phyloP scores from a whole-genome alignment of 2,888 invertebrate species.

The Sinelater perroti region DNA sequence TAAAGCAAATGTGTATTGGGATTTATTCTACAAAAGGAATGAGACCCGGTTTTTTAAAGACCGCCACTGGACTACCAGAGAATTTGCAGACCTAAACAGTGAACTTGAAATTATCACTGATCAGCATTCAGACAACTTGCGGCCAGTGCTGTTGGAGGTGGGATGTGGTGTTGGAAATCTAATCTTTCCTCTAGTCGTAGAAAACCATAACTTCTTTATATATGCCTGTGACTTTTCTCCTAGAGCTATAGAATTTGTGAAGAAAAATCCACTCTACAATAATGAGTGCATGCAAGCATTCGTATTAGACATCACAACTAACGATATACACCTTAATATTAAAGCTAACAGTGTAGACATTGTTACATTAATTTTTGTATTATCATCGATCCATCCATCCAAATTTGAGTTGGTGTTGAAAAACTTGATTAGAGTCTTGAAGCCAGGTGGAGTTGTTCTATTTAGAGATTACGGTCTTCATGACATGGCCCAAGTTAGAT shows the following conservation, averaged over 20 bases:
- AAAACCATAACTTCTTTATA: conserved; percentile 75
- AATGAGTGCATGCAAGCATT: conserved; percentile 76
- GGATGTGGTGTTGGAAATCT: conserved; percentile 99
- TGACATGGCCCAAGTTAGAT: conserved; percentile 95
- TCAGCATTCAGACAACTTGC: background rate
- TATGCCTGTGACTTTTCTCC: conserved; percentile 94
- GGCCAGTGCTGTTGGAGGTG: conserved; percentile 74
- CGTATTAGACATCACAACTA: conserved; percentile 83
- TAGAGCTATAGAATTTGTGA: conserved; percentile 87
- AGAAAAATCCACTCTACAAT: conserved; percentile 73
- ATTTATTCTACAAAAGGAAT: conserved; percentile 95
- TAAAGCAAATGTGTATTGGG: conserved; percentile 92
- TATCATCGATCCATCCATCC: conserved; percentile 92
- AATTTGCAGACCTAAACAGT: conserved; percentile 83
- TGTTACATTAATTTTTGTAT: conserved; percentile 90
- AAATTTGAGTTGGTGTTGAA: conserved; percentile 73
- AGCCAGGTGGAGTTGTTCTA: conserved; percentile 81
- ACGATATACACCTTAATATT: conserved; percentile 69
- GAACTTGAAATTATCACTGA: conserved; percentile 60
- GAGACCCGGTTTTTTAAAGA: conserved; percentile 94
- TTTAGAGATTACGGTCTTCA: conserved; percentile 94
- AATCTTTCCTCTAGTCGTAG: conserved; percentile 88
- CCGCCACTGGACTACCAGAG: conserved; percentile 95
- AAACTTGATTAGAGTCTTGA: conserved; percentile 73
- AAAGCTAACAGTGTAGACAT: conserved; percentile 72